Base-by-base conservation (phyloP, 1,140 invertebrate species). In the Pseudomyrmex pallidus region DNA sequence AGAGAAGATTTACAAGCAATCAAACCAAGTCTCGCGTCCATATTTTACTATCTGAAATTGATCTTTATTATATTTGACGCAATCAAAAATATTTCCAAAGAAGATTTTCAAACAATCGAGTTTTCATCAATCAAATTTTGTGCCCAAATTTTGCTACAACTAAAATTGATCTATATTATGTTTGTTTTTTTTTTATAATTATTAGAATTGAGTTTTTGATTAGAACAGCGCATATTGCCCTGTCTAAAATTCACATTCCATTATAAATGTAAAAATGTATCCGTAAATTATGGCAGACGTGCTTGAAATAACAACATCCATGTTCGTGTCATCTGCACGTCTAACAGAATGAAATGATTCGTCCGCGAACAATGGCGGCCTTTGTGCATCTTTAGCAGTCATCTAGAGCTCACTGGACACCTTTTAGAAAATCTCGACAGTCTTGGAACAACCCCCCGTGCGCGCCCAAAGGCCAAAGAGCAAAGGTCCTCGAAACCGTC, bases 401-500 rank as follows among this genome's bases (percentile, higher is more conserved):
- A 52, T 61, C 76, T n/a, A 61, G 57, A 64, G n/a, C 61, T 44
- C 25, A 48, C 52, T 17, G 50, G 86, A 88, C 86, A 87, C 86
- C 82, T 87, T 84, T 83, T 78, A 78, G 25, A 50, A 61, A 84
- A 82, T 85, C 86, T 74, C 35, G 68, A 63, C 46, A 73, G 48
- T 68, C 82, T n/a, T 54, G 73, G 25, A 78, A 76, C 73, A 78
- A 8, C 12, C 22, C 9, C 48, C 46, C 57, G 77, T n/a, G 48
- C 64, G 35, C 35, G 35, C 35, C 35, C 35, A 72, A 87, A 74
- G 82, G 74, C 25, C 54, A 8, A 77, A 74, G 88, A 83, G 85
- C 86, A 74, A 84, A 86, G 66, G 87, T 92, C 84, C 87, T 88
- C 62, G 87, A 90, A 87, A 90, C 84, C 86, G 91, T 93, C 92